Conservation (phyloP, 2,888 invertebrate genomes). For the Meganola albula region DNA sequence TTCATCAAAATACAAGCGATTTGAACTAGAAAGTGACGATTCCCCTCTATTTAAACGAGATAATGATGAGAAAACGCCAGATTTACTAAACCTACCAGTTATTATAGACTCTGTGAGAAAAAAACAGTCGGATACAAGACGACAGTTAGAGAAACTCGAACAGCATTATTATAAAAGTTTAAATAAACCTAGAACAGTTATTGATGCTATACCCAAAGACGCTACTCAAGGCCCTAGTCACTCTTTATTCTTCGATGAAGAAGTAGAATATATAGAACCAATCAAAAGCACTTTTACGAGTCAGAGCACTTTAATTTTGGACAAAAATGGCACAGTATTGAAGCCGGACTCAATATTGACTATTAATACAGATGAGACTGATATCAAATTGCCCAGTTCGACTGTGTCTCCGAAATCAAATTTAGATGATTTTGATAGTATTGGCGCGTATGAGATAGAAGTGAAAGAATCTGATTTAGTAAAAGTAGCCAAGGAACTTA, state of each 20-base stretch:
- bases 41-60: conserved; percentile 66
- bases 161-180: conserved; percentile 68
- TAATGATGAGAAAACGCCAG: conserved; percentile 60
- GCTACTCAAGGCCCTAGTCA: conserved; percentile 66
- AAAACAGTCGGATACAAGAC: conserved; percentile 63
- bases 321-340: conserved; percentile 49
- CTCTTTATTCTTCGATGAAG: conserved; percentile 61
- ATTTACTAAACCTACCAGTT: conserved; percentile 64
- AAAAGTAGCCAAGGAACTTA: conserved; percentile 55
- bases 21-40: conserved; percentile 71
- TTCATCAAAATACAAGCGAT: conserved; percentile 73
- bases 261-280: conserved; percentile 74
- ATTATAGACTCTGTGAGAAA: conserved; percentile 69
- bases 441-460: conserved; percentile 68
- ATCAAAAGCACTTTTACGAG: conserved; percentile 69
- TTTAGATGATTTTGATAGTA: conserved; percentile 60
- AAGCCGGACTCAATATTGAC: conserved; percentile 62
- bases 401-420: conserved; percentile 64
- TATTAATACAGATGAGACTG: conserved; percentile 67
- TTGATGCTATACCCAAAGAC: conserved; percentile 68
- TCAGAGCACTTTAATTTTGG: conserved; percentile 68
- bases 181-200: conserved; percentile 54
- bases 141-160: conserved; percentile 70
- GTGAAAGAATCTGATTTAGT: conserved; percentile 65
- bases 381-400: conserved; percentile 65